Evolutionary conservation across 2,797 vertebrate species (phyloP).

Genomic region (Hypotaenidia okinawae): DNA sequence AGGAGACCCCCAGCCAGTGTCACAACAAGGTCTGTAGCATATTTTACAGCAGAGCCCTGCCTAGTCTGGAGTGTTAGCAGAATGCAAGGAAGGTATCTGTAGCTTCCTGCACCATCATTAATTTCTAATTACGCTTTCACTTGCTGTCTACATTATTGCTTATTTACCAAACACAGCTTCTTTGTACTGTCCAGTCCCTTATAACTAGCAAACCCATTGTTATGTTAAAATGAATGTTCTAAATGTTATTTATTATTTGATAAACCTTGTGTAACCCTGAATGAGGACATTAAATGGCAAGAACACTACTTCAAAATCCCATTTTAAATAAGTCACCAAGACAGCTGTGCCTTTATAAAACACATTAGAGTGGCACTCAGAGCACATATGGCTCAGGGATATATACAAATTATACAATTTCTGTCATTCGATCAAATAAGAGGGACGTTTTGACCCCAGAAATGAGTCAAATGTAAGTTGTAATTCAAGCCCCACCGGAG

Average conservation of each 20-base stretch:
- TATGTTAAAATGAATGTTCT: conserved; percentile 68
- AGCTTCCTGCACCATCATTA: conserved; percentile 38
- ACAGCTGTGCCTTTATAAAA: conserved; percentile 86
- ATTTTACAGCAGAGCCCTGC: conserved; percentile 6
- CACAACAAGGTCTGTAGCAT: conserved; percentile 44
- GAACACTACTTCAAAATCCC: conserved; percentile 77
- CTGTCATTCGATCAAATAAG: conserved; percentile 88
- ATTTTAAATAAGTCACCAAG: conserved; percentile 86
- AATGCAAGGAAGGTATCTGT: background rate
- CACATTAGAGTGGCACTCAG: conserved; percentile 88
- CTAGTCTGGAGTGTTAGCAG: conserved; percentile 8
- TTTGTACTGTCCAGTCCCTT: conserved; percentile 42
- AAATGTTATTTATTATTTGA: conserved; percentile 76
- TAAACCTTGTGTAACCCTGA: conserved; percentile 76
- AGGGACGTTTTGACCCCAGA: conserved; percentile 81
- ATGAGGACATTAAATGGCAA: conserved; percentile 75
- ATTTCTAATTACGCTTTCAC: conserved; percentile 57
- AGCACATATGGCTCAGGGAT: conserved; percentile 87
- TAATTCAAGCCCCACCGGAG: conserved; percentile 87
- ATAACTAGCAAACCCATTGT: conserved; percentile 63
- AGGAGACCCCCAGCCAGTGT: background rate
- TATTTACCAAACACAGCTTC: conserved; percentile 64
- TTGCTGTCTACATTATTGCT: conserved; percentile 50
- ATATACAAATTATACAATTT: conserved; percentile 91
- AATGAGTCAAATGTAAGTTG: conserved; percentile 87